These are phyloP conservation scores for Lucilia cuprina DNA, from an alignment of 1,140 invertebrate genomes.

Conservation along the genomic window DNA sequence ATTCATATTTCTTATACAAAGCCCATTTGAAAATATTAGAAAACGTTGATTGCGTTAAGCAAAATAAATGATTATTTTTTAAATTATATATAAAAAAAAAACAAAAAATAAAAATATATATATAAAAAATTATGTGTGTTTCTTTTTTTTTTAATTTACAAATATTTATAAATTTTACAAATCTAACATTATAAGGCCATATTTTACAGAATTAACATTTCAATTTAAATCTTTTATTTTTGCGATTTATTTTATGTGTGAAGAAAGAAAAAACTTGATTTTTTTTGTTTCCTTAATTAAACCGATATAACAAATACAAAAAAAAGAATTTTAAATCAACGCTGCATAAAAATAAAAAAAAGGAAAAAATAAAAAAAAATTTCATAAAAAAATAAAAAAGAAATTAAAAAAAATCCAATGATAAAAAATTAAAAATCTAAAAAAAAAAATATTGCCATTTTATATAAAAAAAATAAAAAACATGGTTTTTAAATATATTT, in stretches of 20 bases:
- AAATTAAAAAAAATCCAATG: background rate
- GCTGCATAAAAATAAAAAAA: background rate
- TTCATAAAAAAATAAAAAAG: background rate
- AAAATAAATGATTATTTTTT: background rate
- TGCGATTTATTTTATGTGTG: background rate
- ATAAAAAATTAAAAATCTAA: background rate
- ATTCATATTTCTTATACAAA: too few species aligned
- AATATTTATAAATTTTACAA: conserved; percentile 36
- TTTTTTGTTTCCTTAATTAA: conserved; percentile 4
- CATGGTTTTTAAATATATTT: background rate
- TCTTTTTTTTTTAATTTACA: conserved; percentile 26
- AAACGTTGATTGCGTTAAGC: background rate
- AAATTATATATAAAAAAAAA: conserved; percentile 9
- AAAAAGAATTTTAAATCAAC: conserved; percentile 13
- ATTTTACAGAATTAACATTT: conserved; percentile 35
- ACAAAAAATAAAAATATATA: conserved; percentile 14
- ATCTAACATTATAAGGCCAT: conserved; percentile 42
- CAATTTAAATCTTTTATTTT: conserved; percentile 3
- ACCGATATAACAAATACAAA: conserved; percentile 19
- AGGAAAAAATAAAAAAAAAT: conserved; percentile 11
- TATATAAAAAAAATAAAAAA: background rate
- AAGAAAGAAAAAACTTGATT: background rate
- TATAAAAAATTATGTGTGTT: conserved; percentile 6
- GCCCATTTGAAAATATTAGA: too few species aligned
- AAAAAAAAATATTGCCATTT: conserved; percentile 25